Evolutionary conservation across 1,140 invertebrate genomes (phyloP), one percentile per base, ranked within the genome.

Genomic region (Luehdorfia chinensis): DNA sequence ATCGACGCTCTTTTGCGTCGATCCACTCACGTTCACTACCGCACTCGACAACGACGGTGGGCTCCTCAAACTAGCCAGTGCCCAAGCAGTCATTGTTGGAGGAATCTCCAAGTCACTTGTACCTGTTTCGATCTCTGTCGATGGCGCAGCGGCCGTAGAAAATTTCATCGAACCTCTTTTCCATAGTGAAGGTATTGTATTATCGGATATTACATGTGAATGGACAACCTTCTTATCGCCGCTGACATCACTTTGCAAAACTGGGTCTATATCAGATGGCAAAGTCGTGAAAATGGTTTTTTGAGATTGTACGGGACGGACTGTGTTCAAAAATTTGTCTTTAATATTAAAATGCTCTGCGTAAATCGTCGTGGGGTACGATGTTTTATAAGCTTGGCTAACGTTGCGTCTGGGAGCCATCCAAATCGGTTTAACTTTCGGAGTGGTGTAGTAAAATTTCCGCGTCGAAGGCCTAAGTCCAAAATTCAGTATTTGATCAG

Each of bases 271-370:
- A 27, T 83, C 80, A 37, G 83, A 83, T 8, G 79, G 67, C 1
- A 74, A 69, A 11, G 83, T 86, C 2, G 80, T 83, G 37, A 84
- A 51, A 28, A 61, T 50, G 14, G 68, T 67, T 45, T 55, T 71
- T 9, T 64, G 56, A 8, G 63, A 45, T 19, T 37, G 15, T 9
- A 37, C 53, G 19, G 65, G 47, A 48, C 55, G 59, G 4, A 52
- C 14, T 11, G 65, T 63, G 25, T 64, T 57, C 2, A 58, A 59
- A 19, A 67, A 59, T 53, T 72, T 84, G 9, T 79, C 70, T 55
- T 75, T 83, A n/a, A 84, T 83, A 60, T 72, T 74, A 48, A 84
- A 86, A 68, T 86, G 75, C 50, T 84, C 79, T 1, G 71, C 75
- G 41, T 86, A 84, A 45, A 86, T 86, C 12, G 79, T 84, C 5